Conservation (phyloP, 2,888 invertebrate genomes). For the Drosophila rubida region DNA sequence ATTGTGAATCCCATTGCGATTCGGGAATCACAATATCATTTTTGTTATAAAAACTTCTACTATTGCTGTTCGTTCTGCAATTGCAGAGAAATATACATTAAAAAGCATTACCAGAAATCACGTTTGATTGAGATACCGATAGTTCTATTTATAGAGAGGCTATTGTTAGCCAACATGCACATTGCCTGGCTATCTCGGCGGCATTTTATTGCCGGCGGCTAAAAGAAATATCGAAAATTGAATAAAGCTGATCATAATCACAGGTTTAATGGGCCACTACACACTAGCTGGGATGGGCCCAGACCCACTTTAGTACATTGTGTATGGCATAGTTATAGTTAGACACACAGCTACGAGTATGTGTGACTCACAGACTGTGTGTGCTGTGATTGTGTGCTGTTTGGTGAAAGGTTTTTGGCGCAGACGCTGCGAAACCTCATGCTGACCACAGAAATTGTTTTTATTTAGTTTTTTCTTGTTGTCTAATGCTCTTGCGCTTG, state of each 20-base stretch:
- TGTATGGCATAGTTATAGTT: background rate
- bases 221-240: background rate
- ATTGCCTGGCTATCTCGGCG: background rate
- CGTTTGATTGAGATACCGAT: background rate
- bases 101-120: no score
- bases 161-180: background rate
- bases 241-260: slow-evolving; percentile 1
- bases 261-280: background rate
- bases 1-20: background rate
- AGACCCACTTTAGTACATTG: background rate
- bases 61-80: no score
- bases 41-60: no score
- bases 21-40: background rate
- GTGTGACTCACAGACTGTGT: no score
- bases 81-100: no score
- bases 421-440: slow-evolving; percentile 12
- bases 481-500: background rate
- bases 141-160: background rate
- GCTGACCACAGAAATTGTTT: slow-evolving; percentile 48
- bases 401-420: slow-evolving; percentile 29
- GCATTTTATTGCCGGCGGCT: background rate
- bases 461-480: slow-evolving; percentile 11
- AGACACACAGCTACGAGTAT: background rate
- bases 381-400: background rate
- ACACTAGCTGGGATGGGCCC: slow-evolving; percentile 6